Evolutionary conservation across 2,113 vertebrate species (phyloP).

Genomic region (Symphodus melops): DNA sequence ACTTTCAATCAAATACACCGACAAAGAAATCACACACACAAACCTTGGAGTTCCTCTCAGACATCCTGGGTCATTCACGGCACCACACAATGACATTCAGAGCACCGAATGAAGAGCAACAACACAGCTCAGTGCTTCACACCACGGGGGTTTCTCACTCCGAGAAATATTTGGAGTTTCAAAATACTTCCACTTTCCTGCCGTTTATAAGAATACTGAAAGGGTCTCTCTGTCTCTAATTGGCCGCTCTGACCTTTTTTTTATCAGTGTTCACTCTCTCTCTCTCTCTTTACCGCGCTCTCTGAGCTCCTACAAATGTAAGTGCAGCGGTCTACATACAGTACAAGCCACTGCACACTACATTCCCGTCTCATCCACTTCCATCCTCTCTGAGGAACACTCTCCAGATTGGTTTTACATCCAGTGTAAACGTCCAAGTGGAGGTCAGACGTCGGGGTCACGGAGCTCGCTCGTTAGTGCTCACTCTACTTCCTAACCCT

Average conservation of each 20-base stretch:
- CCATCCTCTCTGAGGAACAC: conserved; percentile 42
- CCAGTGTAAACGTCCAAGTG: conserved; percentile 62
- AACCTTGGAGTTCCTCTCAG: conserved; percentile 52
- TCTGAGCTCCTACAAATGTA: conserved; percentile 18
- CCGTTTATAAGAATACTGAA: conserved; percentile 47
- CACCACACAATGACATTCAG: conserved; percentile 55
- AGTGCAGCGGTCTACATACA: not conserved
- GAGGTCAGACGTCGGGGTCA: conserved; percentile 63
- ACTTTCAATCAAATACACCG: conserved; percentile 59
- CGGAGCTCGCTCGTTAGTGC: conserved; percentile 9
- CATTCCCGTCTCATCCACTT: conserved; percentile 64
- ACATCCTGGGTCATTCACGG: conserved; percentile 41
- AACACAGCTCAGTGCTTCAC: conserved; percentile 71
- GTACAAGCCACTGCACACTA: not conserved
- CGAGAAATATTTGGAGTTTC: conserved; percentile 34
- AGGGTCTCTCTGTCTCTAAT: conserved; percentile 57
- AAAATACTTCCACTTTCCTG: conserved; percentile 59
- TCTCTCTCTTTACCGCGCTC: not conserved
- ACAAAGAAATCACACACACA: conserved; percentile 38
- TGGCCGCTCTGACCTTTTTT: conserved; percentile 40
- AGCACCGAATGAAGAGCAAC: conserved; percentile 66
- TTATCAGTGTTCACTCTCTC: conserved; percentile 34
- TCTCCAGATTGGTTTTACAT: conserved; percentile 53
- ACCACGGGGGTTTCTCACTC: conserved; percentile 42
- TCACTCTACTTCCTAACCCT: conserved; percentile 21